A percentile compares a stretch with the other conserved stretches of the same genome.
These are phyloP conservation scores for Ophion slaviceki DNA, from an alignment of 2,888 invertebrate genomes.

Conservation along the genomic window DNA sequence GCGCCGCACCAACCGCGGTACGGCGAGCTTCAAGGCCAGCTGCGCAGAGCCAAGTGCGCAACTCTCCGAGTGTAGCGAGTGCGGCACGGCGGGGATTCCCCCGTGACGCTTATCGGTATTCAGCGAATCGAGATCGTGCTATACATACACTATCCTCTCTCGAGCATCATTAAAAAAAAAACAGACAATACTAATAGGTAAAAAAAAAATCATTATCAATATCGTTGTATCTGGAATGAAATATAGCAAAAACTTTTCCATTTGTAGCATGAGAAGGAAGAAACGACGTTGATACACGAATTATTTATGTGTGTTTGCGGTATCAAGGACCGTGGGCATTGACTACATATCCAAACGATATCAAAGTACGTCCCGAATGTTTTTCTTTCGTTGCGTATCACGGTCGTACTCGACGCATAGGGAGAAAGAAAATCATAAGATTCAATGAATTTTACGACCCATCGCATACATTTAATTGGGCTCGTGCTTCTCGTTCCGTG, in stretches of 20 bases:
- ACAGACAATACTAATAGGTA: slow-evolving; percentile 59
- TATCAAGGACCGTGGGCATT: slow-evolving; percentile 24
- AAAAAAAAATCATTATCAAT: slow-evolving; percentile 43
- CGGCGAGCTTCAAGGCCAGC: neutral
- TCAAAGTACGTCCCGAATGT: slow-evolving; percentile 47
- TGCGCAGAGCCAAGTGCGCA: neutral
- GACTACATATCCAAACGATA: slow-evolving; percentile 65
- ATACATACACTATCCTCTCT: slow-evolving; percentile 4
- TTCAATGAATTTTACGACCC: slow-evolving; percentile 23
- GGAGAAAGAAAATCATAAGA: slow-evolving; percentile 4
- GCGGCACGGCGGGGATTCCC: no score
- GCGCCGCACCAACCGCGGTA: neutral
- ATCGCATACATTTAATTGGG: slow-evolving; percentile 2
- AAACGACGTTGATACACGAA: slow-evolving; percentile 20
- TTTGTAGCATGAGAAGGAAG: neutral
- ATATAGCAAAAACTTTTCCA: slow-evolving; percentile 12
- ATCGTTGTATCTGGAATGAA: slow-evolving; percentile 26
- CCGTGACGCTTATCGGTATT: no score
- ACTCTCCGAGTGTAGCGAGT: no score
- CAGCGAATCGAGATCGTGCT: slow-evolving; percentile 1
- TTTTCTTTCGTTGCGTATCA: slow-evolving; percentile 21
- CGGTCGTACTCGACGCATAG: neutral
- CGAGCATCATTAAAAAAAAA: slow-evolving; percentile 25
- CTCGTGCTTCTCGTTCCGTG: slow-evolving; percentile 19
- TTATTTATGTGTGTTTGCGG: slow-evolving; percentile 31